Evolutionary conservation across 2,888 invertebrate genomes (phyloP), one percentile per base, ranked within the genome.

Genomic region (Dryomyza anilis): DNA sequence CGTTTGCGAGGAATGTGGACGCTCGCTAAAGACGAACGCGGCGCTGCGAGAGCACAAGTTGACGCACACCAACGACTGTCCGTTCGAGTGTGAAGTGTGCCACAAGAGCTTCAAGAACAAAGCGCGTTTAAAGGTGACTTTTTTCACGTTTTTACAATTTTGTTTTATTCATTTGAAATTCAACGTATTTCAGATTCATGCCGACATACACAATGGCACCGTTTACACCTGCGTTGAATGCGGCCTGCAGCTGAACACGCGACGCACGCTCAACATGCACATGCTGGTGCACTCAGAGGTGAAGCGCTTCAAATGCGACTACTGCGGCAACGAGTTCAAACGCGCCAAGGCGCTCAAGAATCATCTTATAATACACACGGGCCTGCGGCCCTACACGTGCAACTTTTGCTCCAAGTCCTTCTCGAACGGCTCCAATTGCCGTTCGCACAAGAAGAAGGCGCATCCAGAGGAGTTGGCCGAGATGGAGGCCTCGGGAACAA

Each of bases 1-100:
- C 66, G 80, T 85, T 14, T 86, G 85, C 67, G 85, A 85, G 64
- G 79, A 81, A 63, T 86, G 85, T 70, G 85, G 85, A 0, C 82
- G 84, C 61, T 81, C 83, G 12, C 80, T 85, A 19, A 84, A 84
- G 30, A 84, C 85, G 3, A 81, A 83, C 52, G 84, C 85, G 1
- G 84, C 85, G 1, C 73, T 86, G 0, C 84, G 83, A 43, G 85
- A 85, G 67, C 86, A 86, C 73, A 81, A 84, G 65, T 76, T 85
- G 5, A 84, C 83, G 2, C 86, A 86, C 67, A 84, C 83, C 16
- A 83, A 84, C 2, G 84, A 83, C 5, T 79, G 82, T 3, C 85
- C 85, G 0, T 85, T 81, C 69, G 78, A 79, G 48, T 86, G 86
- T 71, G 73, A 78, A 1, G 79, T 82, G 25, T 83, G 83, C 50